phyloP scores from a whole-genome alignment of 2,113 vertebrate species.

The Proterorhinus semilunaris region DNA sequence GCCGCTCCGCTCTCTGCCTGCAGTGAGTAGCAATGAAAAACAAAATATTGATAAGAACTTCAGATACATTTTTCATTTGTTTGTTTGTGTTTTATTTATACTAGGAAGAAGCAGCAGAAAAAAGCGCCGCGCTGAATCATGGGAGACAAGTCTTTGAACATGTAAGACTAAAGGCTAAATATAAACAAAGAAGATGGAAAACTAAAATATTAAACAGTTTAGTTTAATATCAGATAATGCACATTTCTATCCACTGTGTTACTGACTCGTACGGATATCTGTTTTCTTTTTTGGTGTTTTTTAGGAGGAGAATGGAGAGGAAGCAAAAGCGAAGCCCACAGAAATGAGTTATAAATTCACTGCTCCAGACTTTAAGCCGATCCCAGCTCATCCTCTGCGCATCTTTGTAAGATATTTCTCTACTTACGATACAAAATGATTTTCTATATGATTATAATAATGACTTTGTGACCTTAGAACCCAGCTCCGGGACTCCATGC shows the following conservation, averaged over 20 bases:
- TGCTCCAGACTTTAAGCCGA: constrained; percentile 71
- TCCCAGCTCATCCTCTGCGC: constrained; percentile 75
- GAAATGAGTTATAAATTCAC: constrained; percentile 68
- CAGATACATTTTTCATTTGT: not conserved
- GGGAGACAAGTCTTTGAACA: not conserved
- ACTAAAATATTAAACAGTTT: too few species aligned
- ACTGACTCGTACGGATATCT: not conserved
- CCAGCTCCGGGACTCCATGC: constrained; percentile 82
- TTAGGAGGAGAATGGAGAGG: not conserved
- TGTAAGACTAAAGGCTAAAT: not conserved
- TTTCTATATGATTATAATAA: not conserved
- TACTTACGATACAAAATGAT: not conserved
- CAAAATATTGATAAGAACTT: not conserved
- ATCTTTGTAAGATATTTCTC: constrained; percentile 84
- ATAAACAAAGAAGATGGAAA: not conserved
- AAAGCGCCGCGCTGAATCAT: not conserved
- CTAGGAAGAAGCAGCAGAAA: not conserved
- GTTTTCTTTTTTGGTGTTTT: not conserved
- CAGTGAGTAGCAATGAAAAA: constrained; percentile 69
- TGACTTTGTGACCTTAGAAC: constrained; percentile 74
- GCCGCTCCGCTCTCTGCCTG: constrained; percentile 77
- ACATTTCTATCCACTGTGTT: too few species aligned
- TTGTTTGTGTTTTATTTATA: constrained; percentile 16
- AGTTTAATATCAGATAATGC: too few species aligned
- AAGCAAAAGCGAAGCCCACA: constrained; percentile 7